A percentile compares a stretch with the other conserved stretches of the same genome.
phyloP scores from a whole-genome alignment of 2,888 invertebrate genomes.

The Choreutis nemorana region DNA sequence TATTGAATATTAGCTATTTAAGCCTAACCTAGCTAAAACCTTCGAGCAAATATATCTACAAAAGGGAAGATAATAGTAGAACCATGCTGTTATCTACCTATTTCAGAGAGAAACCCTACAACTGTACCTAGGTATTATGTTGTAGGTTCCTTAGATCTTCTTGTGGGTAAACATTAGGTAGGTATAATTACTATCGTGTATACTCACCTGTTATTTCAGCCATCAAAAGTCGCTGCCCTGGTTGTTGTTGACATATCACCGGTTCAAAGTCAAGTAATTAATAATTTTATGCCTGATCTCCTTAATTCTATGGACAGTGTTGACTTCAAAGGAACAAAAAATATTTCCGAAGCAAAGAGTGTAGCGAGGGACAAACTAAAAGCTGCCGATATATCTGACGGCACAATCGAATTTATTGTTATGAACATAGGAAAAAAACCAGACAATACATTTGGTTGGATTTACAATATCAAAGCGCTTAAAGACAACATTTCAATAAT shows the following conservation, averaged over 20 bases:
- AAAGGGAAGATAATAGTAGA: too few relatives aligned
- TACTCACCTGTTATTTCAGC: slow-evolving; percentile 30
- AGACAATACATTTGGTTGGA: slow-evolving; percentile 29
- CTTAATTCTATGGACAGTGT: slow-evolving; percentile 65
- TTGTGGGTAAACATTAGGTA: not conserved
- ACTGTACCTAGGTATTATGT: not conserved
- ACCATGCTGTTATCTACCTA: too few relatives aligned
- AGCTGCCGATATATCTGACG: slow-evolving; percentile 19
- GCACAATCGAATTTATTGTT: slow-evolving; percentile 22
- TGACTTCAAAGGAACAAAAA: slow-evolving; percentile 53
- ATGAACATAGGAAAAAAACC: slow-evolving; percentile 27
- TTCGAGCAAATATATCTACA: too few relatives aligned
- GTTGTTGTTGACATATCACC: slow-evolving; percentile 78
- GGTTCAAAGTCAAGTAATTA: too few relatives aligned
- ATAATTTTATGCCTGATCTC: slow-evolving; percentile 59
- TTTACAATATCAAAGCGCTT: slow-evolving; percentile 28
- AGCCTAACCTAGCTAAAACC: too few relatives aligned
- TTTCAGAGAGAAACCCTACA: not conserved
- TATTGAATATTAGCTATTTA: too few relatives aligned
- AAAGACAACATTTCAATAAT: slow-evolving; percentile 21
- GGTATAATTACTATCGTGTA: not conserved
- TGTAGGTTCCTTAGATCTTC: too few relatives aligned
- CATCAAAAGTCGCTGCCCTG: slow-evolving; percentile 64
- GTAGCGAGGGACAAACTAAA: slow-evolving; percentile 25
- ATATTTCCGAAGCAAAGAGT: slow-evolving; percentile 68